Evolutionary conservation across 2,113 vertebrate genomes (phyloP), one percentile per base, ranked within the genome.

Genomic region (Ictidomys tridecemlineatus): DNA sequence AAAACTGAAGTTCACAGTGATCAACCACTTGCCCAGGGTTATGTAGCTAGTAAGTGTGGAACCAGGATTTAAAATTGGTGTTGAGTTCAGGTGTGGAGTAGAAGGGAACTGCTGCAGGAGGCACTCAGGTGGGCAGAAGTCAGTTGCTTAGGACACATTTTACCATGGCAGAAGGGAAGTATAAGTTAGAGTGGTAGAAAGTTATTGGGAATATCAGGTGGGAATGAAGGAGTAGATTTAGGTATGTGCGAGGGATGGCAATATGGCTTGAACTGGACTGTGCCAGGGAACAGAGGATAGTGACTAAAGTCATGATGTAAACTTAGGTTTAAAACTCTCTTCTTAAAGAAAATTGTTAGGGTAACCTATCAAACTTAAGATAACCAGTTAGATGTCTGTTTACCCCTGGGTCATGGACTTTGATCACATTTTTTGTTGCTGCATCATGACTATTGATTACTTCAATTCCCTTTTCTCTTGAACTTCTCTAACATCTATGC

Each of bases 351-450:
- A 67, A 85, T 39, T n/a, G 8, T 61, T 89, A 69, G 45, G 42
- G 89, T 93, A 69, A 42, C 20, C 69, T 24, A 20, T 42, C 48
- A 56, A 30, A 37, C 14, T 85, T 70, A 24, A 24, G 69, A 42
- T 65, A n/a, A 72, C 42, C 90, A 87, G 90, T 78, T 72, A 73
- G 83, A 45, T 87, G 39, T 67, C 34, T 88, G 37, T 34, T 83
- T 76, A 72, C 22, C 5, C 17, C 12, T 18, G 45, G 70, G 22
- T 67, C 42, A 8, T 37, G 7, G 39, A 18, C 30, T 69, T 83
- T 32, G 2, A 42, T 70, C n/a, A 58, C 5, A 1, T 37, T 51
- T 84, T 93, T 77, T 56, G 32, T 26, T 76, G 53, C 10, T 76
- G 11, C 7, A 13, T 84, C 26, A 73, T 84, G 20, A 84, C 17